phyloP scores from a whole-genome alignment of 2,888 invertebrate genomes.

The Mallateleia sp. region DNA sequence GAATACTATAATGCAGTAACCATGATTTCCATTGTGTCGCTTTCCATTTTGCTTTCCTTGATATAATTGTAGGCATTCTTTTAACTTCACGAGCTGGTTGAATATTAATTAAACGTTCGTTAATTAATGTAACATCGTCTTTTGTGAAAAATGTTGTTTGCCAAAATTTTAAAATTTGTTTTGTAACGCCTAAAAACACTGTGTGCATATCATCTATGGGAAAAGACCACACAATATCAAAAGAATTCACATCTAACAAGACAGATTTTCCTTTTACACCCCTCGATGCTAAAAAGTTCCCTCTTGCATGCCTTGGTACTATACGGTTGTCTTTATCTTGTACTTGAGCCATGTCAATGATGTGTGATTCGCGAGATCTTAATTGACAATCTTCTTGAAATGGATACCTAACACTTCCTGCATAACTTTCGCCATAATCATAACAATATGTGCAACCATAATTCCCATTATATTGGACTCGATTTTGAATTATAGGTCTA shows the following conservation, averaged over 20 bases:
- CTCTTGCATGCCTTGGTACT: too few relatives aligned
- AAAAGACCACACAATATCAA: conserved; percentile 42
- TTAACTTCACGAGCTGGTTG: conserved; percentile 27
- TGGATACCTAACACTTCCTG: conserved; percentile 25
- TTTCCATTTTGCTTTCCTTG: conserved; percentile 26
- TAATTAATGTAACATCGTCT: conserved; percentile 4
- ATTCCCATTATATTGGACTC: conserved; percentile 49
- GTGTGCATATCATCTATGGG: conserved; percentile 51
- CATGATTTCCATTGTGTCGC: conserved; percentile 59
- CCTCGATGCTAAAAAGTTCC: too few relatives aligned
- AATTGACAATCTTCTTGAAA: conserved; percentile 21
- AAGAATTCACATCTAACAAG: neutral
- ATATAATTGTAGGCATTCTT: conserved; percentile 5
- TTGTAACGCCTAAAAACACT: conserved; percentile 10
- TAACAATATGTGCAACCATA: conserved; percentile 57
- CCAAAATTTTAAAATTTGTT: conserved; percentile 26
- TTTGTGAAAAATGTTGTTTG: neutral
- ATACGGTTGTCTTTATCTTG: too few relatives aligned
- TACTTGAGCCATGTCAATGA: too few relatives aligned
- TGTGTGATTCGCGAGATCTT: conserved; percentile 31
- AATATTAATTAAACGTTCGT: conserved; percentile 12
- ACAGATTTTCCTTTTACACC: conserved; percentile 28
- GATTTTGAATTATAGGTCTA: conserved; percentile 43
- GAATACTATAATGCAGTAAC: conserved; percentile 31
- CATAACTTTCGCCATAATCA: conserved; percentile 8